These are phyloP conservation scores for Anolis carolinensis DNA, from an alignment of 2,113 vertebrate species.

Conservation along the genomic window DNA sequence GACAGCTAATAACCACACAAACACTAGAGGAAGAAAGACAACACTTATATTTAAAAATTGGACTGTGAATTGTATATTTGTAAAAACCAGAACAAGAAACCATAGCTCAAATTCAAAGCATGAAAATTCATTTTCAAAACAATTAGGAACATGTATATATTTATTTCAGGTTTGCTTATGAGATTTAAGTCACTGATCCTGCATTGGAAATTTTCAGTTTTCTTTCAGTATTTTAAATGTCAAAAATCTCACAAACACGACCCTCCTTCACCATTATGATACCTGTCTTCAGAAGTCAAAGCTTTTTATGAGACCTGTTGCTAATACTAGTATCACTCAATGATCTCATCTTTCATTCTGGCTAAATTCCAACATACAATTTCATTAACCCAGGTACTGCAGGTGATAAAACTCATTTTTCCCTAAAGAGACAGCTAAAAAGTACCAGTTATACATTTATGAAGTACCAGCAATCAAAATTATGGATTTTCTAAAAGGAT, in stretches of 20 bases:
- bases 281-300: constrained; percentile 72
- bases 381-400: constrained; percentile 89
- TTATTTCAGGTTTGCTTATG: constrained; percentile 70
- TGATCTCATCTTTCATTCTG: constrained; percentile 86
- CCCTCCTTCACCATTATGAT: constrained; percentile 51
- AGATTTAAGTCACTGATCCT: constrained; percentile 70
- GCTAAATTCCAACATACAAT: constrained; percentile 85
- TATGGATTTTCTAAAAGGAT: constrained; percentile 91
- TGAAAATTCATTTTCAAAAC: constrained; percentile 75
- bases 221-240: constrained; percentile 62
- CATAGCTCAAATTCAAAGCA: constrained; percentile 76
- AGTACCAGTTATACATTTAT: constrained; percentile 90
- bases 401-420: constrained; percentile 91
- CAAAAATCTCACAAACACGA: constrained; percentile 51
- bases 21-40: constrained; percentile 70
- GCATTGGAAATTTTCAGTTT: neutral
- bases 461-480: constrained; percentile 89
- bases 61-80: constrained; percentile 77
- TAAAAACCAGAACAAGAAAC: constrained; percentile 77
- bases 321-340: constrained; percentile 79
- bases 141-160: constrained; percentile 76
- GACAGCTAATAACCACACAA: constrained; percentile 83
- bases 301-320: constrained; percentile 82
- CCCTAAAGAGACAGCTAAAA: constrained; percentile 90
- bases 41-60: constrained; percentile 79